Evolutionary conservation across 2,113 vertebrate genomes (phyloP), one percentile per base, ranked within the genome.

Genomic region (Bothrops jararaca): DNA sequence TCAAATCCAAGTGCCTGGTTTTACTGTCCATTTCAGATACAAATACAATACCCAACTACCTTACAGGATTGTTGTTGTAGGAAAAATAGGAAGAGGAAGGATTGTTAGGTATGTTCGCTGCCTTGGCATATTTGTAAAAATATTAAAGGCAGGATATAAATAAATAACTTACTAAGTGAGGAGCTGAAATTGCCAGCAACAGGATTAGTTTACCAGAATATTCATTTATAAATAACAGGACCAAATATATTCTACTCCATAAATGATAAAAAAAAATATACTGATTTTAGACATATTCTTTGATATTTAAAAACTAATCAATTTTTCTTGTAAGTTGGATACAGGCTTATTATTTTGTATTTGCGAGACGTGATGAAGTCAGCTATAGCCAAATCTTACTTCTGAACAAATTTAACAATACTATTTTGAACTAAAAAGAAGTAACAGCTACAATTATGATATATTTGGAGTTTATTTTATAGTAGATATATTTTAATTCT

Each of bases 291-390:
- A 95, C 95, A 95, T 93, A 93, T 93, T 95, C 92, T 91, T 96
- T 96, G 93, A 92, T 94, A 92, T 92, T 92, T 92, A 92, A 96
- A 94, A 50, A 52, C 95, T 94, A 93, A 96, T 93, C 93, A 93
- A 88, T 91, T 80, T 88, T 87, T 85, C 60, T 90, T 89, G 74
- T 90, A 58, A 94, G 85, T 5, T 50, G 95, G 95, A 93, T 91
- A n/a, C 48, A 95, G 92, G 90, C 12, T 58, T 91, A 58, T 86
- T 86, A 57, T 39, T 93, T 74, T 92, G 57, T 58, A 92, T 39
- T 85, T 29, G 29, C 1, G 52, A n/a, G 7, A 60, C 39, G 22
- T 39, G 74, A n/a, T 90, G 80, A 86, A 86, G 89, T 29, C 15
- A 57, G 13, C 3, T 86, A 34, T 53, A 90, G 29, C 15, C 80